phyloP scores from a whole-genome alignment of 2,888 invertebrate genomes.

The Chymomyza amoena region DNA sequence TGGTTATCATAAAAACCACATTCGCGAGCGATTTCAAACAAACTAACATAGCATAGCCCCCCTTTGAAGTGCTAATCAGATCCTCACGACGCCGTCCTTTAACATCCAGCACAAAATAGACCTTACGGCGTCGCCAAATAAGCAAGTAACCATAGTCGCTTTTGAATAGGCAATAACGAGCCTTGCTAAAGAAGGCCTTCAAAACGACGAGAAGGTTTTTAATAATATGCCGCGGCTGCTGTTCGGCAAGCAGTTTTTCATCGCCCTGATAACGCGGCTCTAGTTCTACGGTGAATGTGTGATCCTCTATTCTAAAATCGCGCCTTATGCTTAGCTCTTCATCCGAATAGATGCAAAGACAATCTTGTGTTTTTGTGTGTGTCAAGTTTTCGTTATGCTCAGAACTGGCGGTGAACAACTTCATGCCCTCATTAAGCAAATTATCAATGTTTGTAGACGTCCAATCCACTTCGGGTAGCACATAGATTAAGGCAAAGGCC shows the following conservation, averaged over 20 bases:
- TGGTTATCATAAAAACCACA: constrained; percentile 58
- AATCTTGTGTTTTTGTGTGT: constrained; percentile 1
- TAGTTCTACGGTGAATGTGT: constrained; percentile 67
- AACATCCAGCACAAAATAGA: constrained; percentile 73
- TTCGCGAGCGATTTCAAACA: constrained; percentile 63
- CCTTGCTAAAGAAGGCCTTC: constrained; percentile 59
- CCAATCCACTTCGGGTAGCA: constrained; percentile 74
- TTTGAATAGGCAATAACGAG: constrained; percentile 63
- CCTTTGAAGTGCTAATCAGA: constrained; percentile 20
- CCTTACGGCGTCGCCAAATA: constrained; percentile 66
- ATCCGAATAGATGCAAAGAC: constrained; percentile 39
- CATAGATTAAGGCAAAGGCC: constrained; percentile 72
- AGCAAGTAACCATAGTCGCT: constrained; percentile 58
- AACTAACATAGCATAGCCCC: constrained; percentile 62
- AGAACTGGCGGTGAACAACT: constrained; percentile 34
- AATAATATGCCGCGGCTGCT: constrained; percentile 33
- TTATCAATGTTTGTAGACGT: constrained; percentile 60
- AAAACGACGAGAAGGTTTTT: constrained; percentile 37
- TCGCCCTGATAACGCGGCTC: constrained; percentile 32
- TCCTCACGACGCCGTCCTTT: constrained; percentile 55
- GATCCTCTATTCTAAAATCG: constrained; percentile 62
- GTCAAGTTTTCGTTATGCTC: constrained; percentile 11
- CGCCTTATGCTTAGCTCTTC: constrained; percentile 56
- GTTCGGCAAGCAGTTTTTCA: not conserved
- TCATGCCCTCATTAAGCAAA: constrained; percentile 65